Conservation (phyloP, 2,113 vertebrate species). For the Hemiprocne comata region DNA sequence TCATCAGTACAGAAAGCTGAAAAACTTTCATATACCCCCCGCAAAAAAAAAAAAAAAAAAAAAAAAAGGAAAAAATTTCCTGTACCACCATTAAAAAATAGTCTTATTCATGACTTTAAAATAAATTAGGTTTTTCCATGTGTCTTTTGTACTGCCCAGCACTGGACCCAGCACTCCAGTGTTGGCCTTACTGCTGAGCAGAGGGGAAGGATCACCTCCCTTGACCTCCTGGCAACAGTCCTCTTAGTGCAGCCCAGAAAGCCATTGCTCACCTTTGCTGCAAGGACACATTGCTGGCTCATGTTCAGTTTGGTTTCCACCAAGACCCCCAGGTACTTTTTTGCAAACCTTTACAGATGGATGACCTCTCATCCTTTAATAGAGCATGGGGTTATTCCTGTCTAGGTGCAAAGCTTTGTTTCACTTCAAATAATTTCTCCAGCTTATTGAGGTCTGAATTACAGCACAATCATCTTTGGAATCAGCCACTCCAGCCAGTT, state of each 20-base stretch:
- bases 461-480: background rate
- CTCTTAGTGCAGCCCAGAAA: background rate
- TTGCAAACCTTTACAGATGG: background rate
- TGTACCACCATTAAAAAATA: background rate
- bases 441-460: background rate
- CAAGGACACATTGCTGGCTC: background rate
- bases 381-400: background rate
- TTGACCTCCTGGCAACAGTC: background rate
- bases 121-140: background rate
- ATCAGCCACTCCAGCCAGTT: background rate
- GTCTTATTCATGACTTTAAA: background rate
- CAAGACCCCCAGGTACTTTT: background rate
- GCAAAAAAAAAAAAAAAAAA: background rate
- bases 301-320: background rate
- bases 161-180: background rate
- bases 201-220: background rate
- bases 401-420: background rate
- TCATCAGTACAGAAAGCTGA: background rate
- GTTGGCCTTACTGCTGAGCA: background rate
- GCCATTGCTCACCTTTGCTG: background rate
- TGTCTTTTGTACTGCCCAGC: background rate
- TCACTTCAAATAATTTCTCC: background rate
- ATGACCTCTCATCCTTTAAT: background rate
- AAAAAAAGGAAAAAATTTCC: background rate
- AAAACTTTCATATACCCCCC: background rate